Evolutionary conservation across 2,888 invertebrate species (phyloP).

Genomic region (Cryptocephalus primarius): DNA sequence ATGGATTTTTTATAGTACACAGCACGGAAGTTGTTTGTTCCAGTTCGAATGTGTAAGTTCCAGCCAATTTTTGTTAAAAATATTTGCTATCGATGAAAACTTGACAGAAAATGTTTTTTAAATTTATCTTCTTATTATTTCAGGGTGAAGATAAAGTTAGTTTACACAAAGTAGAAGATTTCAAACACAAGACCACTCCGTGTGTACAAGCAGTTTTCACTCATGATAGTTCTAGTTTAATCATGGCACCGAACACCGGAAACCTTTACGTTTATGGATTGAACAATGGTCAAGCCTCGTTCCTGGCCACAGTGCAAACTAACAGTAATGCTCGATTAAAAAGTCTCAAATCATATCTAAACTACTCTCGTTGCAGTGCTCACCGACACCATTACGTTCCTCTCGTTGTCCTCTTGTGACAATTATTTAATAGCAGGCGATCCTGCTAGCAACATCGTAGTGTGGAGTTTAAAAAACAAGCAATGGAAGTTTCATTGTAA

Average conservation of each 20-base stretch:
- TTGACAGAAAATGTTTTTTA: too few species aligned
- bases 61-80: background rate
- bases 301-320: conserved; percentile 33
- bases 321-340: conserved; percentile 19
- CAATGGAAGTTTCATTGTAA: conserved; percentile 42
- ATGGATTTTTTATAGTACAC: conserved; percentile 67
- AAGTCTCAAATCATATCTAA: background rate
- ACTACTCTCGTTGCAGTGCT: conserved; percentile 37
- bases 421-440: conserved; percentile 60
- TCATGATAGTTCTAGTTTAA: conserved; percentile 33
- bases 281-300: conserved; percentile 25
- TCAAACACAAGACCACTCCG: conserved; percentile 1
- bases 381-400: conserved; percentile 43
- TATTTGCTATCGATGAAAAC: too few species aligned
- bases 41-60: conserved; percentile 46
- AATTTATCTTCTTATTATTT: too few species aligned
- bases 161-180: background rate
- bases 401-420: conserved; percentile 43
- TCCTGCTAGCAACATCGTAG: conserved; percentile 49
- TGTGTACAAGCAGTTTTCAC: conserved; percentile 35
- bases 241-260: conserved; percentile 34
- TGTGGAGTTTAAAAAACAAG: conserved; percentile 44
- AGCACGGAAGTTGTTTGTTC: conserved; percentile 53
- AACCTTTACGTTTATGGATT: conserved; percentile 36
- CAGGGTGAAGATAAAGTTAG: too few species aligned